Evolutionary conservation across 2,888 invertebrate genomes (phyloP), one percentile per base, ranked within the genome.

Genomic region (Epirrhoe alternata): DNA sequence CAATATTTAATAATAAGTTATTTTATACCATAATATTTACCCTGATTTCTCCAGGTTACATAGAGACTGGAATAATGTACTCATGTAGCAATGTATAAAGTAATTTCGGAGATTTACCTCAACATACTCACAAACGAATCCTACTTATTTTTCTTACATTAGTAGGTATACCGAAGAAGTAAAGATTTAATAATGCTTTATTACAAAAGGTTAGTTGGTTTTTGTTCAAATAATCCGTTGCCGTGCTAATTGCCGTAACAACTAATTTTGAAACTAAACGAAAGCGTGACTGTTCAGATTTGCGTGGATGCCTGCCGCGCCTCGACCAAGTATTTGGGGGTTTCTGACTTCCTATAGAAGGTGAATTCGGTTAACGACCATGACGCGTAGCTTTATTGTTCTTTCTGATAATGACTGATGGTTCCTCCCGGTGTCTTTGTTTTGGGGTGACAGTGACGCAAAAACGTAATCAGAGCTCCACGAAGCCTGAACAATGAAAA

Each of bases 321-420:
- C 77, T 76, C 77, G 76, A 74, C 77, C 78, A 84, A 85, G 81
- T 83, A 83, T 84, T 85, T 75, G 33, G 74, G 77, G 80, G 70
- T 71, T 72, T 77, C 71, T 74, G 77, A 77, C 76, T 84, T 80
- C 81, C 79, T 77, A 81, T 78, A 80, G 83, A 80, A 81, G 85
- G 86, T 86, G 85, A 80, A 85, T 88, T 86, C 84, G 80, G 85
- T 83, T 90, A 91, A 91, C 92, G 90, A 89, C 85, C 85, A 78
- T 92, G 92, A 92, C 85, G 87, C 75, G 87, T 79, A 72, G 77
- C 83, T 92, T 88, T 85, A 92, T 92, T 92, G 89, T 92, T 89
- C 88, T 85, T 84, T 81, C 81, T 88, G 90, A 86, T 92, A 92
- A 92, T 92, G 92, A 90, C 85, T 87, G 90, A 91, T 92, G 90